Evolutionary conservation across 2,888 invertebrate genomes (phyloP).

Genomic region (Sepioteuthis lessoniana): DNA sequence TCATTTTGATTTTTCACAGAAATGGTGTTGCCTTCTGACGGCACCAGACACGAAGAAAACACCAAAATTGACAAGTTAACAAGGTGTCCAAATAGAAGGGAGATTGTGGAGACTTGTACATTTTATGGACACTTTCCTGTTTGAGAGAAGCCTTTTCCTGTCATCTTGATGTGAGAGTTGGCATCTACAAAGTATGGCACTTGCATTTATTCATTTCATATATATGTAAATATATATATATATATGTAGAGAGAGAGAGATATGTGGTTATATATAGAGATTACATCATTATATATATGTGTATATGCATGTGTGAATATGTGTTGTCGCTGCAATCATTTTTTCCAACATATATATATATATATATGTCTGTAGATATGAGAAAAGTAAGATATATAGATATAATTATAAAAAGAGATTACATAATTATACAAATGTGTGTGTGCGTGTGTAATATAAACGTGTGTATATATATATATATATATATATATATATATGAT

Average conservation of each 20-base stretch:
- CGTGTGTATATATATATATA: too few species aligned
- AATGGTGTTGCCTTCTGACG: neutral
- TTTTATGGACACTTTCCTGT: neutral
- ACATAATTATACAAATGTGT: too few species aligned
- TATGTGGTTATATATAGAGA: too few species aligned
- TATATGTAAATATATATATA: neutral
- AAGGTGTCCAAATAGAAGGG: neutral
- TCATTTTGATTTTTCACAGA: constrained; percentile 33
- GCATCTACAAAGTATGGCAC: neutral
- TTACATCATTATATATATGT: neutral
- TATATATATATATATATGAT: too few species aligned
- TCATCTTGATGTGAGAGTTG: neutral
- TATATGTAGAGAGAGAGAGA: neutral
- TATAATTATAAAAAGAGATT: too few species aligned
- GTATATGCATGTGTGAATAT: neutral
- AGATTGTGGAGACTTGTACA: neutral
- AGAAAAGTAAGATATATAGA: too few species aligned
- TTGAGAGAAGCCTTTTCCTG: neutral
- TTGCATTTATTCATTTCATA: neutral
- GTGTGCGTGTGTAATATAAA: too few species aligned
- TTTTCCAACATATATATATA: too few species aligned
- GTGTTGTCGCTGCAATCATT: too few species aligned
- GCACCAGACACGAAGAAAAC: neutral
- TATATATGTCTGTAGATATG: too few species aligned
- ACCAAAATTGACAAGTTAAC: neutral